A percentile compares a stretch with the other conserved stretches of the same genome.
Evolutionary conservation across 2,797 vertebrate genomes (phyloP).

Genomic region (Pseudotriccus pelzelni): DNA sequence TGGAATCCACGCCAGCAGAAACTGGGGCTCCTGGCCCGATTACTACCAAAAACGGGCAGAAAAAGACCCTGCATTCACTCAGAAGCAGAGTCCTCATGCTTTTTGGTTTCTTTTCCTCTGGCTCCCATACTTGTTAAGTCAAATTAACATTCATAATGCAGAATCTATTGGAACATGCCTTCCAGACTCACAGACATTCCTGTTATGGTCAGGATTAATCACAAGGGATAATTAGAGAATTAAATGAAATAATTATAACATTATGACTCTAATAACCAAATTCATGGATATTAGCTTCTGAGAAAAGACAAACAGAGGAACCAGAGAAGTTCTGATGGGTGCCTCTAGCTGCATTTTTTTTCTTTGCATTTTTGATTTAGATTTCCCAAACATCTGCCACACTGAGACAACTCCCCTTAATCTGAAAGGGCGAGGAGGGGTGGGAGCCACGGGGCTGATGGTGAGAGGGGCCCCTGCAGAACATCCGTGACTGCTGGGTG

Average conservation of each 20-base stretch:
- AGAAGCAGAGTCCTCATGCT: neutral
- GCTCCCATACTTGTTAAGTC: conserved; percentile 32
- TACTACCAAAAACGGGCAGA: neutral
- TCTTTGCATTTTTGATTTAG: neutral
- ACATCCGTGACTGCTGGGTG: accelerated
- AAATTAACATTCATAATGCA: conserved; percentile 55
- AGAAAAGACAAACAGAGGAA: conserved; percentile 40
- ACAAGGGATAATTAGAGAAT: conserved; percentile 62
- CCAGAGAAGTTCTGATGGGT: neutral
- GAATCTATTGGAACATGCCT: conserved; percentile 56
- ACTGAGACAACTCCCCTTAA: neutral
- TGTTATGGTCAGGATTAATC: conserved; percentile 65
- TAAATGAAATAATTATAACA: conserved; percentile 67
- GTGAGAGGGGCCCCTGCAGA: neutral
- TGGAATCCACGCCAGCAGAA: neutral
- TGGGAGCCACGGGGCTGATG: neutral
- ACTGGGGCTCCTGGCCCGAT: neutral
- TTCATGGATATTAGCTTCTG: conserved; percentile 39
- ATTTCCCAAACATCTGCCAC: neutral
- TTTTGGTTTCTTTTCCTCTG: conserved; percentile 7
- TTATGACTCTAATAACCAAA: conserved; percentile 54
- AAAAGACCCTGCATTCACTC: neutral
- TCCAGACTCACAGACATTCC: conserved; percentile 43
- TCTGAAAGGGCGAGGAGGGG: neutral
- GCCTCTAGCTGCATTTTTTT: neutral